These are phyloP conservation scores for Onthophagus taurus DNA, from an alignment of 1,140 invertebrate species.

Conservation along the genomic window DNA sequence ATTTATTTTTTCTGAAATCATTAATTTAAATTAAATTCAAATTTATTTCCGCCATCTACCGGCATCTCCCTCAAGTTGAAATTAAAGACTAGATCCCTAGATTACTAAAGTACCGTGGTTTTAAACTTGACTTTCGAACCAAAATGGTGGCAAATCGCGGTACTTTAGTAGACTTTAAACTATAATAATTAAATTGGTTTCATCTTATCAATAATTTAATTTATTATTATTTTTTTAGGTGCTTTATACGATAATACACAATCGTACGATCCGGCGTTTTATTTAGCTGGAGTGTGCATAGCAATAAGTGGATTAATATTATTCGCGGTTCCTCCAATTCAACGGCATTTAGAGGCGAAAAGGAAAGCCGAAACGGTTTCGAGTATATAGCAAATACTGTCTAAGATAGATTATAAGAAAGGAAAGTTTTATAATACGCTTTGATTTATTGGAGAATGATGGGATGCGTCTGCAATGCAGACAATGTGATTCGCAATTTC, in stretches of 20 bases:
- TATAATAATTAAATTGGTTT: no score
- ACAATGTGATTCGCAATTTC: neutral
- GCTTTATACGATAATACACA: conserved; percentile 63
- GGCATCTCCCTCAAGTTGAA: no score
- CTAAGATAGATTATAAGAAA: neutral
- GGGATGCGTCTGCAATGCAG: neutral
- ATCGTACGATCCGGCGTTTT: conserved; percentile 80
- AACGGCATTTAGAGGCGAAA: conserved; percentile 40
- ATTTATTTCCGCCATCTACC: no score
- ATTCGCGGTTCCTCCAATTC: conserved; percentile 74
- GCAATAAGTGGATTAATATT: conserved; percentile 80
- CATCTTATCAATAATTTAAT: no score
- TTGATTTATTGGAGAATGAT: neutral
- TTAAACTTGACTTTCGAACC: no score
- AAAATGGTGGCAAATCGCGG: no score
- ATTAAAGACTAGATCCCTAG: no score
- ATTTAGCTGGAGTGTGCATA: conserved; percentile 71
- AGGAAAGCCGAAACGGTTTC: conserved; percentile 12
- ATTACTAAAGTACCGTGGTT: no score
- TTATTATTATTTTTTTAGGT: conserved; percentile 47
- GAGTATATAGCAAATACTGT: conserved; percentile 30
- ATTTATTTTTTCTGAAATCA: no score
- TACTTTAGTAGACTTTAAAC: no score
- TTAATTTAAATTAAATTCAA: conserved; percentile 5
- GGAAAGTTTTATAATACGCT: conserved; percentile 5